phyloP scores from a whole-genome alignment of 1,140 invertebrate species.

The Lucilia sericata region DNA sequence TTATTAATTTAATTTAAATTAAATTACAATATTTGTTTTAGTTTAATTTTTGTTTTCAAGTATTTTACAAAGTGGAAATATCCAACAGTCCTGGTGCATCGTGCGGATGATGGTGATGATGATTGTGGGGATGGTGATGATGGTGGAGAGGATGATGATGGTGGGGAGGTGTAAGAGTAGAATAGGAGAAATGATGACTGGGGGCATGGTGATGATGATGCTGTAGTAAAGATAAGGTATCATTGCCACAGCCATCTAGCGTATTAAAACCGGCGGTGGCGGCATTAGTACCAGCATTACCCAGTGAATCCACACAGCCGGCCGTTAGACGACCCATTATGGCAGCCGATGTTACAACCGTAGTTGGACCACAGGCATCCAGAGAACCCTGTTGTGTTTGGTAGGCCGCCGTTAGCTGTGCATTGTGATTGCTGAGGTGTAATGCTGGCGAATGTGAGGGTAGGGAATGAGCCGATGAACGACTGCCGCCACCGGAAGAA shows the following conservation, averaged over 20 bases:
- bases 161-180: slow-evolving; percentile 50
- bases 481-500: slow-evolving; percentile 56
- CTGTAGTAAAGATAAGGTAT: slow-evolving; percentile 27
- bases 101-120: slow-evolving; percentile 55
- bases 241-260: background rate
- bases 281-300: background rate
- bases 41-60: background rate
- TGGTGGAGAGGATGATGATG: slow-evolving; percentile 55
- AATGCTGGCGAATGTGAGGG: slow-evolving; percentile 63
- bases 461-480: slow-evolving; percentile 63
- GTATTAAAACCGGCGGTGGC: background rate
- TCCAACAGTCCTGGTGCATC: slow-evolving; percentile 59
- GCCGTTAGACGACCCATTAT: slow-evolving; percentile 49
- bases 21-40: slow-evolving; percentile 34
- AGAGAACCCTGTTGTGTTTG: slow-evolving; percentile 18
- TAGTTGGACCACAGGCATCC: slow-evolving; percentile 48
- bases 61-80: slow-evolving; percentile 68
- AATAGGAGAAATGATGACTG: slow-evolving; percentile 48
- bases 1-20: slow-evolving; percentile 57
- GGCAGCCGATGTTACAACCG: slow-evolving; percentile 50
- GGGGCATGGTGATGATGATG: slow-evolving; percentile 48
- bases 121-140: slow-evolving; percentile 57
- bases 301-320: slow-evolving; percentile 45
- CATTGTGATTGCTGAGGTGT: slow-evolving; percentile 52
- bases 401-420: background rate